A percentile compares a stretch with the other conserved stretches of the same genome.
phyloP scores from a whole-genome alignment of 2,888 invertebrate genomes.

The Sinotaia quadrata region DNA sequence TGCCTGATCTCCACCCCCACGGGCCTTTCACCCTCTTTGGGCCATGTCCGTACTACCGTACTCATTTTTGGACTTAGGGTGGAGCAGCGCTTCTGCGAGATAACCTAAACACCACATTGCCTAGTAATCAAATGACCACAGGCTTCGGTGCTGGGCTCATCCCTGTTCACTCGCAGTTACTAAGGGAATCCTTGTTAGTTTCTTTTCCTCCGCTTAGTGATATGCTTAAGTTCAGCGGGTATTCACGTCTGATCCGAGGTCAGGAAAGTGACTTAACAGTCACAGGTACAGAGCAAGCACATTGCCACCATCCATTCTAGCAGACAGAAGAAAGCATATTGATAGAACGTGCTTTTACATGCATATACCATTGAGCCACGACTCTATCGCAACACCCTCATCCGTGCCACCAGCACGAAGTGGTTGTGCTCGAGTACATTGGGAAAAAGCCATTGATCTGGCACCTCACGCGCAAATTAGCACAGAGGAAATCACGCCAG shows the following conservation, averaged over 20 bases:
- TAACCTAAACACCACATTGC: constrained; percentile 77
- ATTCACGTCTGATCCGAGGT: constrained; percentile 15
- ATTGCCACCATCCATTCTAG: no score
- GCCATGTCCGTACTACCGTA: constrained; percentile 66
- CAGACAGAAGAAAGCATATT: no score
- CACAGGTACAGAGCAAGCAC: background rate
- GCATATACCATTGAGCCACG: no score
- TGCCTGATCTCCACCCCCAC: no score
- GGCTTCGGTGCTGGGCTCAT: constrained; percentile 78
- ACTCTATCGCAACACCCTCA: no score
- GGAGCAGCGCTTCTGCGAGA: constrained; percentile 39
- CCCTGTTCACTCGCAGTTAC: constrained; percentile 80
- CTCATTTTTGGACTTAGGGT: constrained; percentile 61
- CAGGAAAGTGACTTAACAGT: no score
- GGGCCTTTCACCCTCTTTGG: constrained; percentile 73
- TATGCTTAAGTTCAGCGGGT: constrained; percentile 21
- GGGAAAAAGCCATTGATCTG: no score
- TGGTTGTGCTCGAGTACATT: no score
- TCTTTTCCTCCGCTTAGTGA: constrained; percentile 16
- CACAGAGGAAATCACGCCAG: constrained; percentile 11
- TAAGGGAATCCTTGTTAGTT: constrained; percentile 73
- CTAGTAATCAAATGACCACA: constrained; percentile 75
- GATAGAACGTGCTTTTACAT: no score
- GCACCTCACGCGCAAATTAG: background rate
- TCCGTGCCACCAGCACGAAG: no score